Percentiles rank a stretch among this genome's conserved stretches.
phyloP scores from a whole-genome alignment of 2,113 vertebrate genomes.

The Miniopterus natalensis region DNA sequence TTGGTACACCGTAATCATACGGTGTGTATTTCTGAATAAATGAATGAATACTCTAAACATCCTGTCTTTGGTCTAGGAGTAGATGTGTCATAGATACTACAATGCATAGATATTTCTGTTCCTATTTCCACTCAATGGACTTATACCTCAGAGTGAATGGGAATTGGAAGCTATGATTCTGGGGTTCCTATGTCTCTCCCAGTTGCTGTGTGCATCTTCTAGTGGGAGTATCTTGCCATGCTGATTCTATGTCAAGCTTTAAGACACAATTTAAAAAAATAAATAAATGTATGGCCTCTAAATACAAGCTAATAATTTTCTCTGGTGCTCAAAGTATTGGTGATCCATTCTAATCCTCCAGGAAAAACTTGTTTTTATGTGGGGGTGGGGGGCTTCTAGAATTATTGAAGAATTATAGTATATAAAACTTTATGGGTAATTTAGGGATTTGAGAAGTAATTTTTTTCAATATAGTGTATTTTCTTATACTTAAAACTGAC shows the following conservation, averaged over 20 bases:
- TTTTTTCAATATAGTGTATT: background rate
- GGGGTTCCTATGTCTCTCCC: background rate
- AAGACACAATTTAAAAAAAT: background rate
- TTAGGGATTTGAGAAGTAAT: background rate
- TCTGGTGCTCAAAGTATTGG: background rate
- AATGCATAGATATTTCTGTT: background rate
- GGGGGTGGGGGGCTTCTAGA: background rate
- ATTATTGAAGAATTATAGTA: constrained; percentile 27
- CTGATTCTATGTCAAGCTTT: background rate
- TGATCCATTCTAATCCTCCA: background rate
- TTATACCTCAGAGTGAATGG: background rate
- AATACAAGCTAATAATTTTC: constrained; percentile 21
- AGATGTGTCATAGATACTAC: background rate
- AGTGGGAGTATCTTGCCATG: background rate
- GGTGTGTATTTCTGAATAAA: background rate
- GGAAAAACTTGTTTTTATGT: background rate
- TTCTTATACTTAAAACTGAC: constrained; percentile 7
- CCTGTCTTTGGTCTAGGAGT: background rate
- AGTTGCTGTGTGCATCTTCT: background rate
- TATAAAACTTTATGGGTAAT: background rate
- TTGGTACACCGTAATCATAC: background rate
- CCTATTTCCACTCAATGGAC: background rate
- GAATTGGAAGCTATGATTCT: background rate
- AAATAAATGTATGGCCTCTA: background rate
- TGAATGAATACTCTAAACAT: background rate